phyloP scores from a whole-genome alignment of 2,888 invertebrate species.

The Drosophila siamana region DNA sequence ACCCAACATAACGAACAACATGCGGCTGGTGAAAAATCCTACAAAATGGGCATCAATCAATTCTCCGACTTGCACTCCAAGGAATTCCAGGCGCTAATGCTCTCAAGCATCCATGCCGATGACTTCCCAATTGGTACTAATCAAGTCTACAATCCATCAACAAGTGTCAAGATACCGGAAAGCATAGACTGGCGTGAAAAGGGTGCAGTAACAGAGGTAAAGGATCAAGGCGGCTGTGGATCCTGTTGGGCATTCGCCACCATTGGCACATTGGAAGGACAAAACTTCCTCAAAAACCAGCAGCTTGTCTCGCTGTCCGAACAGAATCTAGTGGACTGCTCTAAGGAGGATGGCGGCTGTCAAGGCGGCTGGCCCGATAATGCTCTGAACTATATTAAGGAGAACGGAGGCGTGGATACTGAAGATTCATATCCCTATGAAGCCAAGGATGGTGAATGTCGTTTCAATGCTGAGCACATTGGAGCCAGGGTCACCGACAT shows the following conservation, averaged over 20 bases:
- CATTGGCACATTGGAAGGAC: slow-evolving; percentile 10
- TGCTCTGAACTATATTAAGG: background rate
- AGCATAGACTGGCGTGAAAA: slow-evolving; percentile 16
- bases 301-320: slow-evolving; percentile 13
- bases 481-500: background rate
- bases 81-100: slow-evolving; percentile 2
- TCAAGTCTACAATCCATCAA: background rate
- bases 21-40: slow-evolving; percentile 2
- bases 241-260: slow-evolving; percentile 25
- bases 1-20: slow-evolving; percentile 6
- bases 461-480: slow-evolving; percentile 6
- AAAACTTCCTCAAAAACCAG: slow-evolving; percentile 4
- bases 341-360: background rate
- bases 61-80: slow-evolving; percentile 14
- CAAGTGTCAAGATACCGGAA: background rate
- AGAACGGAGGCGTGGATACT: slow-evolving; percentile 9
- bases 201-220: slow-evolving; percentile 9
- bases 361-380: background rate
- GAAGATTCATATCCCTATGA: slow-evolving; percentile 15
- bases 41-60: slow-evolving; percentile 22
- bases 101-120: background rate
- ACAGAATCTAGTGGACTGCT: slow-evolving; percentile 15
- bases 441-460: slow-evolving; percentile 1
- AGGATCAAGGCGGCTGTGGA: slow-evolving; percentile 14
- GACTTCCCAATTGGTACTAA: background rate